Percentiles rank a stretch among this genome's conserved stretches.
Conservation (phyloP, 1,140 invertebrate genomes). For the Xylocopa sonorina region DNA sequence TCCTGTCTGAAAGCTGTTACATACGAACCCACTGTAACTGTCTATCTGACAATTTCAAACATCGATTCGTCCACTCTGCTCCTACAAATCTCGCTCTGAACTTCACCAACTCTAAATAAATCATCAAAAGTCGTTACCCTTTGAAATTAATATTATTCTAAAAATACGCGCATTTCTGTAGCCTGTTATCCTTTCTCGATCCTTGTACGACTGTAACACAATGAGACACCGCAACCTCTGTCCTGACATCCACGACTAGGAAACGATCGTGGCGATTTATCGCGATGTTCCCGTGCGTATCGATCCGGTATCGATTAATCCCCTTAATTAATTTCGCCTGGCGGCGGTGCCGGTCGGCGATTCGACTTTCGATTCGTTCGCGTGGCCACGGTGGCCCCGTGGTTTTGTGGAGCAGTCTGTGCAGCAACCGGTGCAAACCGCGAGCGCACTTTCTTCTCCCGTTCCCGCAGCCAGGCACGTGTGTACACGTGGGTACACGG, state of each 20-base stretch:
- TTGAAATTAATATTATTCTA: too few relatives aligned
- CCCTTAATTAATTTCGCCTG: slow-evolving; percentile 47
- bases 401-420: slow-evolving; percentile 69
- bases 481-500: slow-evolving; percentile 57
- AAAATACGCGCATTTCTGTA: too few relatives aligned
- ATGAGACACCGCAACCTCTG: too few relatives aligned
- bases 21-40: neutral
- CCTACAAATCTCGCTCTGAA: too few relatives aligned
- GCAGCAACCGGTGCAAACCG: slow-evolving; percentile 67
- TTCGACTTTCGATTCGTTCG: slow-evolving; percentile 66
- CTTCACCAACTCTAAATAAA: too few relatives aligned
- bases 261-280: slow-evolving; percentile 15
- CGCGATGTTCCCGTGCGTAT: neutral
- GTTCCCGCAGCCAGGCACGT: slow-evolving; percentile 35
- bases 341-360: slow-evolving; percentile 12
- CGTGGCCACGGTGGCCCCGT: slow-evolving; percentile 50
- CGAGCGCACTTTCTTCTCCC: slow-evolving; percentile 65
- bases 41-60: neutral
- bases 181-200: too few relatives aligned
- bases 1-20: neutral
- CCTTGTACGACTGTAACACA: too few relatives aligned
- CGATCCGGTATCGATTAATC: slow-evolving; percentile 42
- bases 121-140: too few relatives aligned
- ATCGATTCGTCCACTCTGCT: neutral
- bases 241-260: neutral